Evolutionary conservation across 35 echinoderm and acorn worm species (phyloP).

Genomic region (Heliocidaris tuberculata): DNA sequence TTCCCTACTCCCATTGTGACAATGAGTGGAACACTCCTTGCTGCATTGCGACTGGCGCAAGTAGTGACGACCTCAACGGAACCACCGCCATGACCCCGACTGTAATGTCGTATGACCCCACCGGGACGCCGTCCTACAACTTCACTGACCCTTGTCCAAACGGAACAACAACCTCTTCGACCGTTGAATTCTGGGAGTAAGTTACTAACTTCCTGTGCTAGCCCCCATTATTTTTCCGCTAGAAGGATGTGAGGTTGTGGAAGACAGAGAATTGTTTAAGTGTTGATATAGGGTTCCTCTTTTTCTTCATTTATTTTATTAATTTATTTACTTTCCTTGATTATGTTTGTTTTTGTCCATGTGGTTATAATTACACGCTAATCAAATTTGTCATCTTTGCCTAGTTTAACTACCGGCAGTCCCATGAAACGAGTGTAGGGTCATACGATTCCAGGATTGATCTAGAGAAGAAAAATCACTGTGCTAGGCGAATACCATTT

Average conservation of each 20-base stretch:
- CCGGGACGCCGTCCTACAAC: neutral
- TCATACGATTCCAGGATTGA: neutral
- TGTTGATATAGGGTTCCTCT: neutral
- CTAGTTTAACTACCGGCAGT: neutral
- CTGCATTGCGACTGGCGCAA: slow-evolving; percentile 17
- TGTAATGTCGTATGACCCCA: neutral
- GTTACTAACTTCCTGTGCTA: neutral
- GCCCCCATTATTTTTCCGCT: neutral
- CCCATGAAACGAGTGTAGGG: neutral
- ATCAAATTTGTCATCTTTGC: neutral
- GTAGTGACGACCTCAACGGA: neutral
- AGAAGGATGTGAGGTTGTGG: neutral
- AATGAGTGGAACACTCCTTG: slow-evolving; percentile 82
- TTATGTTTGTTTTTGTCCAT: neutral
- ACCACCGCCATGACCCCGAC: neutral
- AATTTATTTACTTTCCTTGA: neutral
- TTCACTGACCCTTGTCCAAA: neutral
- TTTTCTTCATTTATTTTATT: neutral
- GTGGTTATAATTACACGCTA: neutral
- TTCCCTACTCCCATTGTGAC: slow-evolving; percentile 83
- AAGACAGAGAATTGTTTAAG: neutral
- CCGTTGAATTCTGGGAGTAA: slow-evolving; percentile 51
- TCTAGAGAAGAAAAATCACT: too few relatives aligned
- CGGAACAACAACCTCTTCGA: neutral
- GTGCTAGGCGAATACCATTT: neutral